Conservation (phyloP, 2,797 vertebrate species). For the Acipenser transmontanus region DNA sequence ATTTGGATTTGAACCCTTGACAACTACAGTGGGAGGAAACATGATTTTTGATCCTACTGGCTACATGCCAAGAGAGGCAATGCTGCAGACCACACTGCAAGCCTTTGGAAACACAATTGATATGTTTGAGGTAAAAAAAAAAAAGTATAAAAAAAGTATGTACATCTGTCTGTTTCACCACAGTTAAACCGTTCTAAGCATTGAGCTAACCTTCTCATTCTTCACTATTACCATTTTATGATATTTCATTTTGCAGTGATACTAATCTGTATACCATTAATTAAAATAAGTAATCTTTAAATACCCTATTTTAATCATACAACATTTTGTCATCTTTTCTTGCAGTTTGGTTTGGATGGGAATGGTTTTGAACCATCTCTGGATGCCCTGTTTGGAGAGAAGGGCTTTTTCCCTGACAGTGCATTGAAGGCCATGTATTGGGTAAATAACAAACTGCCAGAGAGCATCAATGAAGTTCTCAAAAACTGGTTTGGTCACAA, state of each 20-base stretch:
- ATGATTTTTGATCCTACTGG: conserved; percentile 69
- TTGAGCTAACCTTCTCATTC: too few species aligned
- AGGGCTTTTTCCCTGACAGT: conserved; percentile 81
- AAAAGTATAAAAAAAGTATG: too few species aligned
- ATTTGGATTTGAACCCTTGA: conserved; percentile 22
- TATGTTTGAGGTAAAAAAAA: conserved; percentile 75
- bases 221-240: not conserved
- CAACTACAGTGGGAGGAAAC: conserved; percentile 66
- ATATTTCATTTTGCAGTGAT: not conserved
- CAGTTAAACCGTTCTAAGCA: too few species aligned
- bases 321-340: not conserved
- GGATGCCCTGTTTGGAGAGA: conserved; percentile 79
- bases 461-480: conserved; percentile 57
- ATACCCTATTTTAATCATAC: not conserved
- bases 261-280: not conserved
- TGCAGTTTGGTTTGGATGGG: conserved; percentile 74
- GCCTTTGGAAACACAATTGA: conserved; percentile 62
- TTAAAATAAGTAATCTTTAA: too few species aligned
- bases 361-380: conserved; percentile 76
- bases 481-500: conserved; percentile 64
- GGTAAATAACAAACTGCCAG: conserved; percentile 64
- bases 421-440: conserved; percentile 75
- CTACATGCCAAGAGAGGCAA: conserved; percentile 77
- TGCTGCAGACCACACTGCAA: conserved; percentile 76
- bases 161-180: too few species aligned